Percentiles rank a stretch among this genome's conserved stretches.
Conservation (phyloP, 2,888 invertebrate genomes). For the Heliothis peltigera region DNA sequence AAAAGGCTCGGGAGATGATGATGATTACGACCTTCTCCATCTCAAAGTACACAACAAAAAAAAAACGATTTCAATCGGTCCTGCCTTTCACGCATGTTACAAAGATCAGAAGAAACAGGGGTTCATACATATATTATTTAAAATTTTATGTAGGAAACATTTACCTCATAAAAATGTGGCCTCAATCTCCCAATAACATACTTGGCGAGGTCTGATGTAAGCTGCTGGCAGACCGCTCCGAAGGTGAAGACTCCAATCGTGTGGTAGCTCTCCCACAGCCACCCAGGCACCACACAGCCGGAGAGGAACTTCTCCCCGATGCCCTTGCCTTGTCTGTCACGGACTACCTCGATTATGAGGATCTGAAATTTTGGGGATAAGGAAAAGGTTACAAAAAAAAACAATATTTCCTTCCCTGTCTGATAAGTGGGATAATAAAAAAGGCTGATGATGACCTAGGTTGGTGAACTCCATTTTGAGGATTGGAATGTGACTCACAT, state of each 20-base stretch:
- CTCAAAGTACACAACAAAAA: too few relatives aligned
- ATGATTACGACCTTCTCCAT: too few relatives aligned
- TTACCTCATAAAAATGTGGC: slow-evolving; percentile 94
- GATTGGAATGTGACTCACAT: not conserved
- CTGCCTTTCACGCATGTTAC: too few relatives aligned
- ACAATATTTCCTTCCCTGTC: too few relatives aligned
- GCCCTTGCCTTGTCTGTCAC: slow-evolving; percentile 78
- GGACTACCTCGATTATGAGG: slow-evolving; percentile 72
- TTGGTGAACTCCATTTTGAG: too few relatives aligned
- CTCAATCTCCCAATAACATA: slow-evolving; percentile 95
- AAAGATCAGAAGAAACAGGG: not conserved
- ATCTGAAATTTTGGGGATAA: slow-evolving; percentile 77
- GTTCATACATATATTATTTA: too few relatives aligned
- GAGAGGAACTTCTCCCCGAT: slow-evolving; percentile 78
- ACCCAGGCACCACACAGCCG: slow-evolving; percentile 89
- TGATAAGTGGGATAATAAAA: too few relatives aligned
- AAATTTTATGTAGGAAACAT: not conserved
- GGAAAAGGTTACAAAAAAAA: too few relatives aligned
- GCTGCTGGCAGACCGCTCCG: slow-evolving; percentile 93
- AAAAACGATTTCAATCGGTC: not conserved
- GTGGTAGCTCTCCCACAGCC: slow-evolving; percentile 91
- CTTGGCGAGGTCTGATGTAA: slow-evolving; percentile 94
- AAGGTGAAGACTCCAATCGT: slow-evolving; percentile 93
- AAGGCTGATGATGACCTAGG: too few relatives aligned
- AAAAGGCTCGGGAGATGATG: too few relatives aligned